Base-by-base conservation (phyloP, 2,888 invertebrate genomes). In the Perithous albicinctus region DNA sequence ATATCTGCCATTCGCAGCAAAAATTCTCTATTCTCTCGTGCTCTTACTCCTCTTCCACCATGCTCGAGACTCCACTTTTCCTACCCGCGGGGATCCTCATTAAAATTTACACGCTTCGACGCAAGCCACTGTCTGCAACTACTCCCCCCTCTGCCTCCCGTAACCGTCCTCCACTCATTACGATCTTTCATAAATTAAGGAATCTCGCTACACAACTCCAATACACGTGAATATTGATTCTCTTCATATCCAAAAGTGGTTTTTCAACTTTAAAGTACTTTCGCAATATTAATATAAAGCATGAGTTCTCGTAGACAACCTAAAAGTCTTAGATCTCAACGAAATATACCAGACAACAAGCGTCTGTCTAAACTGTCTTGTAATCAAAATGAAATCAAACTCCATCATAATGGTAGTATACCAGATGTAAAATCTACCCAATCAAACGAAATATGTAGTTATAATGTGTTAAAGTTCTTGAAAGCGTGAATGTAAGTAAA, bases 71-170 rank as follows among this genome's bases (percentile, higher is more conserved):
- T 72, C 43, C 20, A 18, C 56, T 29, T 59, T 18, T 59, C 29
- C 35, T 59, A 29, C 59, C 56, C 59, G 29, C 41, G 43, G 70
- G 70, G 15, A 56, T 29, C 41, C 70, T 59, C 59, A 56, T 59
- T 72, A 72, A 72, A 59, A 72, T 43, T 43, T 67, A 48, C 35
- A 35, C 35, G 67, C 51, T 51, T 67, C 51, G 51, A 51, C 67
- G 51, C 35, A 32, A 64, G 12, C 56, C 56, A 32, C 56, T 59
- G 56, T 29, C 48, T 51, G 48, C 23, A 51, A 48, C 56, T 12
- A 8, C 23, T 12, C 10, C 23, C 12, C n/a, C 10, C 29, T n/a
- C 29, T 4, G 5, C 54, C n/a, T 1, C 12, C 4, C 29, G 1
- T 6, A 2, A 10, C 12, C 48, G 4, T 59, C 59, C 43, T 38